phyloP scores from a whole-genome alignment of 2,797 vertebrate species.

The Enteromius argenteus region DNA sequence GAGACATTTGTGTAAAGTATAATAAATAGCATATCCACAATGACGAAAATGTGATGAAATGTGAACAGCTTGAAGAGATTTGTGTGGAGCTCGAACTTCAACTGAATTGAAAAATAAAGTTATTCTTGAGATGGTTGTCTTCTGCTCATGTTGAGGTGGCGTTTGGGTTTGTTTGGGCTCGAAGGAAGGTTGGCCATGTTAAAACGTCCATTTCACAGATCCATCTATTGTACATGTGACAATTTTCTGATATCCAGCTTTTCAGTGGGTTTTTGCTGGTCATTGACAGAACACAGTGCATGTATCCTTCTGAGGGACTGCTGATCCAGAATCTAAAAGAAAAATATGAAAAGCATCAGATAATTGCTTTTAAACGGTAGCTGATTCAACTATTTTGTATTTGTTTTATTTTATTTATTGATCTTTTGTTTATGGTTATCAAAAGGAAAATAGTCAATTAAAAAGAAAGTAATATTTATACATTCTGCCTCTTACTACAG shows the following conservation, averaged over 20 bases:
- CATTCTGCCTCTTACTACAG: neutral
- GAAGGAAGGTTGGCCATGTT: conserved; percentile 35
- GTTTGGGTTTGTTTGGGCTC: neutral
- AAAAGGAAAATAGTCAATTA: neutral
- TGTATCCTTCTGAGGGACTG: rapidly evolving
- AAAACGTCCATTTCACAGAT: conserved; percentile 57
- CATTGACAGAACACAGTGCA: neutral
- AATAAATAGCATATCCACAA: neutral
- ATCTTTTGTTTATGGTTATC: neutral
- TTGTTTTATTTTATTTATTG: neutral
- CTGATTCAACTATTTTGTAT: neutral
- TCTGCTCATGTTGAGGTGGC: neutral
- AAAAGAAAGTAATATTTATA: neutral
- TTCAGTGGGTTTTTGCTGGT: rapidly evolving
- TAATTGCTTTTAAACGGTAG: neutral
- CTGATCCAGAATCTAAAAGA: conserved; percentile 55
- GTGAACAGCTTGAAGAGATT: neutral
- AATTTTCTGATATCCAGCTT: neutral
- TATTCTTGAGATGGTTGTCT: neutral
- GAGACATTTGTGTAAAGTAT: neutral
- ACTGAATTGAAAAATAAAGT: neutral
- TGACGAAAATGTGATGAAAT: neutral
- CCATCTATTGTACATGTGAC: rapidly evolving
- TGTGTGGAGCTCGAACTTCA: neutral
- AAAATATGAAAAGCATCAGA: neutral